Conservation (phyloP, 2,113 vertebrate genomes). For the Genyomyrus donnyi region DNA sequence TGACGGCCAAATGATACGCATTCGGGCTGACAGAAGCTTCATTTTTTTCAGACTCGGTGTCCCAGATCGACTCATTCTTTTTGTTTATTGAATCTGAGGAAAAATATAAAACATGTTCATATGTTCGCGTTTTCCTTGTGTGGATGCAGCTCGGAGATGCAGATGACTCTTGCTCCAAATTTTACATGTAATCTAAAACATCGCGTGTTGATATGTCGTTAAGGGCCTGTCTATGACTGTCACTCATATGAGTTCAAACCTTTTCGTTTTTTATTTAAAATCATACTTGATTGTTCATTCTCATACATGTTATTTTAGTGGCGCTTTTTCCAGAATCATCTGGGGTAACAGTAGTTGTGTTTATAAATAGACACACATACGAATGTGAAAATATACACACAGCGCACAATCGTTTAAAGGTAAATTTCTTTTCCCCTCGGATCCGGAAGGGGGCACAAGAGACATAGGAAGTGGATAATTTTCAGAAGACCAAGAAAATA, state of each 20-base stretch:
- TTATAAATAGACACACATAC: background rate
- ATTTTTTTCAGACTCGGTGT: background rate
- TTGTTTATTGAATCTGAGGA: background rate
- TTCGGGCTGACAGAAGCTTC: background rate
- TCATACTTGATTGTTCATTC: background rate
- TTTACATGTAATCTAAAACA: background rate
- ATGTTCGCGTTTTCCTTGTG: background rate
- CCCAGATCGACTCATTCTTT: background rate
- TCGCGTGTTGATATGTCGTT: background rate
- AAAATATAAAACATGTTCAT: background rate
- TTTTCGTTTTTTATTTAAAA: background rate
- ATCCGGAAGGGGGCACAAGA: constrained; percentile 21
- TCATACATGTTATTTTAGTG: background rate
- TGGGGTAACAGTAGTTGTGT: background rate
- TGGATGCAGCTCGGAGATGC: background rate
- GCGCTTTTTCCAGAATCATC: background rate
- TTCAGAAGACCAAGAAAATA: background rate
- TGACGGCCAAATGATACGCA: background rate
- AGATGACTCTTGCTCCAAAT: background rate
- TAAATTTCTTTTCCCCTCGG: background rate
- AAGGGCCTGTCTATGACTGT: background rate
- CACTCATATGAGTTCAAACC: background rate
- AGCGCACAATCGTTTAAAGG: background rate
- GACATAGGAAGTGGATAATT: constrained; percentile 8
- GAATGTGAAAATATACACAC: background rate